phyloP scores from a whole-genome alignment of 2,888 invertebrate genomes.

The Antheraea yamamai region DNA sequence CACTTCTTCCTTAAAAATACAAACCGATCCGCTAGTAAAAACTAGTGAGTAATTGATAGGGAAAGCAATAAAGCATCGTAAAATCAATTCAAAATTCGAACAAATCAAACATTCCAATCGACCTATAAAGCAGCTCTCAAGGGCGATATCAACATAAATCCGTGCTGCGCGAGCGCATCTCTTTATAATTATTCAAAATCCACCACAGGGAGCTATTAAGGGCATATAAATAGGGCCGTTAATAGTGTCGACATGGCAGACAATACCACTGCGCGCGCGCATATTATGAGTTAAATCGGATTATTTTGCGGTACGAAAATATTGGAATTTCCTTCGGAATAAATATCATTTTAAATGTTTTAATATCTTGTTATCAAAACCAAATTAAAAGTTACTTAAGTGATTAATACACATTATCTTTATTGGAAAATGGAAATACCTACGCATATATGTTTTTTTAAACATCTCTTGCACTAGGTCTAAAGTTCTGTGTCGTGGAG shows the following conservation, averaged over 20 bases:
- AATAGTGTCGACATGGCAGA: conserved; percentile 71
- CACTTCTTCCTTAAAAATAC: not conserved
- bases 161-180: conserved; percentile 51
- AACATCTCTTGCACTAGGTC: too few species aligned
- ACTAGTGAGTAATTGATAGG: not conserved
- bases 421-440: not conserved
- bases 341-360: not conserved
- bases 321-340: not conserved
- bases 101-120: conserved; percentile 54
- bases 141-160: conserved; percentile 57
- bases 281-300: conserved; percentile 45
- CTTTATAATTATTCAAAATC: conserved; percentile 73
- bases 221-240: conserved; percentile 70
- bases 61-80: not conserved
- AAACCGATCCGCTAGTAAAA: not conserved
- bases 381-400: not conserved
- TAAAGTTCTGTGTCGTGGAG: too few species aligned
- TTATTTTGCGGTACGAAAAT: conserved; percentile 41
- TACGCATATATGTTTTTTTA: too few species aligned
- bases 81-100: conserved; percentile 43
- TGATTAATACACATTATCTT: not conserved
- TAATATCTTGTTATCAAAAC: not conserved
- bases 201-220: conserved; percentile 54
- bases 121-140: conserved; percentile 52
- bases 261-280: conserved; percentile 61